Conservation (phyloP, 2,113 vertebrate species). For the Callocephalon fimbriatum region DNA sequence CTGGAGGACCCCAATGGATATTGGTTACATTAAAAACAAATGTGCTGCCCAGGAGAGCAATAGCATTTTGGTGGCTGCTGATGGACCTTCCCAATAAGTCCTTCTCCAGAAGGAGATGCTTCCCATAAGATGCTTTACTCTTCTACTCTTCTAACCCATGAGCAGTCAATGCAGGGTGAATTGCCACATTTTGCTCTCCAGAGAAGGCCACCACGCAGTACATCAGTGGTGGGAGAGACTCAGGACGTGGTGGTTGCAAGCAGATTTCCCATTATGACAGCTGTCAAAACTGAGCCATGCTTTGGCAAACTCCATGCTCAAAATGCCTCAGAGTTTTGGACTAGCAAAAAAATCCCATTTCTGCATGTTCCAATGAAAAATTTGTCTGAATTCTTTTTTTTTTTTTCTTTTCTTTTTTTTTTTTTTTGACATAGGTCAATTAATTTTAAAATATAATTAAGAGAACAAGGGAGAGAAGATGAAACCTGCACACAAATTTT, state of each 20-base stretch:
- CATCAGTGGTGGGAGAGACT: accelerated
- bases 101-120: background rate
- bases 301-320: background rate
- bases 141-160: background rate
- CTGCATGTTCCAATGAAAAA: background rate
- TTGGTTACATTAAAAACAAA: background rate
- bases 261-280: background rate
- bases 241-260: accelerated
- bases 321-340: background rate
- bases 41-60: background rate
- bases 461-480: background rate
- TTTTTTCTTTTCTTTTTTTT: too few relatives aligned
- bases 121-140: background rate
- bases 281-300: background rate
- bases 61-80: background rate
- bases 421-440: background rate
- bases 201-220: background rate
- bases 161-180: accelerated
- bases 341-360: background rate
- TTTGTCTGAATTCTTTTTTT: background rate
- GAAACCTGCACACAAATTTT: background rate
- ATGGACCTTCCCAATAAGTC: background rate
- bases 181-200: background rate
- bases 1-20: background rate
- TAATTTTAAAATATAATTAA: background rate